Evolutionary conservation across 2,113 vertebrate species (phyloP).

Genomic region (Ictidomys tridecemlineatus): DNA sequence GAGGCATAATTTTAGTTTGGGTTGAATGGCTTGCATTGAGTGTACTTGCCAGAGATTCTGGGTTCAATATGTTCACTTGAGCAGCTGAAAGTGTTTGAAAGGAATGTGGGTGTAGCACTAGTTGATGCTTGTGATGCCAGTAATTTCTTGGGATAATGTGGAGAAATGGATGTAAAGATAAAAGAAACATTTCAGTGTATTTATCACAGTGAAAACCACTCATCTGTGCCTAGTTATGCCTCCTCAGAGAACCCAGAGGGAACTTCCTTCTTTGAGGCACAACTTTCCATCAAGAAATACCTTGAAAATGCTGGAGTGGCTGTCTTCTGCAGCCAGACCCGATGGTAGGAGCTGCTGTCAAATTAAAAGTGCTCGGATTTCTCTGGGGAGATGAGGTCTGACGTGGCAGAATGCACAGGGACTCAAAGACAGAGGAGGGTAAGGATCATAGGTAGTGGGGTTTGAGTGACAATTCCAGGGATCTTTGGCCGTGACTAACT

Average conservation of each 20-base stretch:
- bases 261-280: not conserved
- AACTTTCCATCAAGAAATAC: not conserved
- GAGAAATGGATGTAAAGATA: slow-evolving; percentile 25
- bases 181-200: not conserved
- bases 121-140: not conserved
- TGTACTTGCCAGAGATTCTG: slow-evolving; percentile 61
- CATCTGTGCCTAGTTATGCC: not conserved
- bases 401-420: not conserved
- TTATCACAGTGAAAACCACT: not conserved
- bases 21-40: slow-evolving; percentile 49
- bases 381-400: not conserved
- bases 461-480: not conserved
- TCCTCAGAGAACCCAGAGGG: not conserved
- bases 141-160: not conserved
- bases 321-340: not conserved
- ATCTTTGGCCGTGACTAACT: not conserved
- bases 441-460: not conserved
- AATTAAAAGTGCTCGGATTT: not conserved
- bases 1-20: slow-evolving; percentile 52
- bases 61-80: slow-evolving; percentile 54
- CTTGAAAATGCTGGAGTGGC: not conserved
- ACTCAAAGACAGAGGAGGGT: not conserved
- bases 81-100: slow-evolving; percentile 9
- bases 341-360: not conserved
- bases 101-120: not conserved